A percentile compares a stretch with the other conserved stretches of the same genome.
These are phyloP conservation scores for Cottus gobio DNA, from an alignment of 2,113 vertebrate species.

Conservation along the genomic window DNA sequence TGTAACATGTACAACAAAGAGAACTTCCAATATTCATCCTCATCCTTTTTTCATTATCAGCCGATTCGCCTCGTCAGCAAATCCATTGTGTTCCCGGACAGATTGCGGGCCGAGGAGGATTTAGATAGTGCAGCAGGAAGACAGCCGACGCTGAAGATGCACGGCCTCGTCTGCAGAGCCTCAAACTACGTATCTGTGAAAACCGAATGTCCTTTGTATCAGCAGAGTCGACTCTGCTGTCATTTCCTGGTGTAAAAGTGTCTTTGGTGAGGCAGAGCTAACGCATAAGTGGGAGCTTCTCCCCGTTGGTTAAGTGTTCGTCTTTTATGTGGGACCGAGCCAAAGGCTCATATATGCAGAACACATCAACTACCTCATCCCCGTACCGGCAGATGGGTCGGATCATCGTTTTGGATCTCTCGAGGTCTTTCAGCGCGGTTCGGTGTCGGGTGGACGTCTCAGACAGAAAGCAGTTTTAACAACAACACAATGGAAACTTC, in stretches of 20 bases:
- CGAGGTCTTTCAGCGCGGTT: neutral
- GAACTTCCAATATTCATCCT: slow-evolving; percentile 45
- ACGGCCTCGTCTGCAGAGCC: slow-evolving; percentile 45
- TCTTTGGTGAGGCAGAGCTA: neutral
- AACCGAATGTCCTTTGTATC: slow-evolving; percentile 24
- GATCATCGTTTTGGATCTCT: neutral
- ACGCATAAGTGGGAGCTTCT: slow-evolving; percentile 5
- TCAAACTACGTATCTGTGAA: slow-evolving; percentile 47
- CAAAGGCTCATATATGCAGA: slow-evolving; percentile 10
- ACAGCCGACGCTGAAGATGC: slow-evolving; percentile 57
- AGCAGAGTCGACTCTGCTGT: slow-evolving; percentile 25
- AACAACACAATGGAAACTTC: neutral
- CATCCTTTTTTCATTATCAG: slow-evolving; percentile 60
- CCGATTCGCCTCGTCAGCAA: slow-evolving; percentile 44
- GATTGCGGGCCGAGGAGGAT: slow-evolving; percentile 46
- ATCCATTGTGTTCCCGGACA: slow-evolving; percentile 55
- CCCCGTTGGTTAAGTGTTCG: neutral
- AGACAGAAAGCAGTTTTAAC: slow-evolving; percentile 7
- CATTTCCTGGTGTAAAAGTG: slow-evolving; percentile 2
- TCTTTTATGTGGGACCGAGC: slow-evolving; percentile 14
- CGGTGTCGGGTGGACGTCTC: slow-evolving; percentile 2
- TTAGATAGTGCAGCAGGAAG: slow-evolving; percentile 49
- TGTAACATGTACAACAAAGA: slow-evolving; percentile 42
- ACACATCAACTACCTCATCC: slow-evolving; percentile 3
- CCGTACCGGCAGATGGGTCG: slow-evolving; percentile 9